phyloP scores from a whole-genome alignment of 2,113 vertebrate species.

The Sakesphorus luctuosus region DNA sequence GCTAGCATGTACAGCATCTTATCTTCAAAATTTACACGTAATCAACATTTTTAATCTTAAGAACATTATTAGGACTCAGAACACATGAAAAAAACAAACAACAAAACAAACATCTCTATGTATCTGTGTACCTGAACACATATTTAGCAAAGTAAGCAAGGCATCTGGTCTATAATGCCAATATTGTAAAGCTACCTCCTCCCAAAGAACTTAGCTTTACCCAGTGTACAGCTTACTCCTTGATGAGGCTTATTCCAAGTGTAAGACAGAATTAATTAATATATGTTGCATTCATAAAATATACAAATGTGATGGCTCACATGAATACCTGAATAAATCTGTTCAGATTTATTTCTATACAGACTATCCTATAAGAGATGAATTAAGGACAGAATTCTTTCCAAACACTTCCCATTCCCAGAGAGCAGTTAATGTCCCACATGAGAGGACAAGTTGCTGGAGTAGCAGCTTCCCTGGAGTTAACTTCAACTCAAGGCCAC shows the following conservation, averaged over 20 bases:
- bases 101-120: neutral
- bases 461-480: neutral
- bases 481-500: neutral
- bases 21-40: neutral
- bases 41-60: neutral
- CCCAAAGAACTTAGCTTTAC: neutral
- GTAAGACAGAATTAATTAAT: neutral
- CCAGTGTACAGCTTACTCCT: neutral
- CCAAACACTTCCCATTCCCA: neutral
- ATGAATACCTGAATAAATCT: neutral
- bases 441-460: rapidly evolving
- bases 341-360: neutral
- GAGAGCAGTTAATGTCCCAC: rapidly evolving
- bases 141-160: neutral
- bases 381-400: neutral
- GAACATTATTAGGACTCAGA: neutral
- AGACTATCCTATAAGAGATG: neutral
- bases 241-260: neutral
- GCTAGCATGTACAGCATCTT: neutral
- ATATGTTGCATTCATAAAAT: neutral
- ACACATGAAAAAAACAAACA: neutral
- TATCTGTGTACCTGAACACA: neutral
- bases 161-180: neutral
- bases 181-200: neutral
- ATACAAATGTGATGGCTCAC: neutral